Conservation (phyloP, 2,113 vertebrate species). For the Hyperoodon ampullatus region DNA sequence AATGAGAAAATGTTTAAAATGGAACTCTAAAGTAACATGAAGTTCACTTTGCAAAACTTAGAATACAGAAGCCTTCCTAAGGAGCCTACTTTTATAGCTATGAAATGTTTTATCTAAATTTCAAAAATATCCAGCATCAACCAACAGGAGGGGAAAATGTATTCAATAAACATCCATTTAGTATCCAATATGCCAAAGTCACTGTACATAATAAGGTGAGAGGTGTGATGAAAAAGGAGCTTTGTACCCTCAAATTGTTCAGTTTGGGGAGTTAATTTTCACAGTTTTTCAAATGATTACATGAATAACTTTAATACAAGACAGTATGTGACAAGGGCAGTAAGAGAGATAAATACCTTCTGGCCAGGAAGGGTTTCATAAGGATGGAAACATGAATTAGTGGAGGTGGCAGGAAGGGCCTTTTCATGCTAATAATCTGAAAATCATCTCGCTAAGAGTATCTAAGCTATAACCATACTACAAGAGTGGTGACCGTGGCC, state of each 20-base stretch:
- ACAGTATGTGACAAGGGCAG: neutral
- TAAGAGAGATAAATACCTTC: neutral
- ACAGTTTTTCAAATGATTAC: neutral
- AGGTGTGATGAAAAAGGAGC: neutral
- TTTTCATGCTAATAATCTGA: neutral
- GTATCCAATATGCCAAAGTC: neutral
- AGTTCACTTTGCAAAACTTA: slow-evolving; percentile 53
- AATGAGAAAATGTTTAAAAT: slow-evolving; percentile 34
- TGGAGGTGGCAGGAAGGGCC: neutral
- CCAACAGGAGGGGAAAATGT: neutral
- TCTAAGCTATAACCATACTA: neutral
- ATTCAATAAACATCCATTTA: neutral
- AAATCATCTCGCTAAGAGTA: neutral
- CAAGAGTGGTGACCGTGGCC: neutral
- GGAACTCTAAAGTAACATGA: slow-evolving; percentile 24
- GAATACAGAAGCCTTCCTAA: neutral
- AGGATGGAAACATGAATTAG: neutral
- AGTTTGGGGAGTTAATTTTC: neutral
- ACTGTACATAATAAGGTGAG: neutral
- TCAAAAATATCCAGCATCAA: neutral
- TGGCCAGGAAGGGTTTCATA: neutral
- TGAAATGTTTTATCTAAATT: slow-evolving; percentile 37
- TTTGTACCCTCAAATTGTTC: neutral
- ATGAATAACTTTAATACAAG: neutral
- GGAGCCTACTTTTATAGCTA: slow-evolving; percentile 29